Percentiles rank a stretch among this genome's conserved stretches.
Evolutionary conservation across 2,113 vertebrate genomes (phyloP).

Genomic region (Pipa parva): DNA sequence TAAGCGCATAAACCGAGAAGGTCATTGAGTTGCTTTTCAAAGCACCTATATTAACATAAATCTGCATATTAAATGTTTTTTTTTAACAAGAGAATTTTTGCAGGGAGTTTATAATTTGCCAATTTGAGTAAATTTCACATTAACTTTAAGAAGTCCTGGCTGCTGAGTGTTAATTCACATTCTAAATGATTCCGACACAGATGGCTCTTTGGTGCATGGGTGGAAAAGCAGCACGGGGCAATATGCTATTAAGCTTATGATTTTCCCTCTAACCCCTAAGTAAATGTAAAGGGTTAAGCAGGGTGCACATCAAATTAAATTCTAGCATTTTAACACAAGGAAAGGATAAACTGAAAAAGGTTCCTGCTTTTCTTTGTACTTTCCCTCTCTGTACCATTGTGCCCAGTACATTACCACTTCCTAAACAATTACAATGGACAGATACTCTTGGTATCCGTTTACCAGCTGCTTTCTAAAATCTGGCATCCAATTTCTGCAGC

Average conservation of each 20-base stretch:
- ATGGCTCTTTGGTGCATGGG: neutral
- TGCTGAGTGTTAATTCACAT: slow-evolving; percentile 33
- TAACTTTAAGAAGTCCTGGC: slow-evolving; percentile 10
- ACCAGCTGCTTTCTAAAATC: neutral
- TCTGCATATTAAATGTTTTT: slow-evolving; percentile 39
- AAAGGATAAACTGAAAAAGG: too few species aligned
- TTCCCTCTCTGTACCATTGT: neutral
- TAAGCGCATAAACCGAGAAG: slow-evolving; percentile 8
- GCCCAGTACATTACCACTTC: neutral
- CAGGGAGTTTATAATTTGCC: slow-evolving; percentile 37
- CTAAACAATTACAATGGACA: neutral
- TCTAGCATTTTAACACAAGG: too few species aligned
- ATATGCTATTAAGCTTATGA: neutral
- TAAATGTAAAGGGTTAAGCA: slow-evolving; percentile 15
- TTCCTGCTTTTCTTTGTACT: too few species aligned
- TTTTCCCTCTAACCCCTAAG: slow-evolving; percentile 8
- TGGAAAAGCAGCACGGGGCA: slow-evolving; percentile 5
- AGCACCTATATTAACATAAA: slow-evolving; percentile 21
- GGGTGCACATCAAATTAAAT: neutral
- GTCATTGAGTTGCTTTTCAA: slow-evolving; percentile 21
- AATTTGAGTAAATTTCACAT: slow-evolving; percentile 35
- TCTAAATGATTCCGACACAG: slow-evolving; percentile 18
- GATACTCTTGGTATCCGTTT: neutral
- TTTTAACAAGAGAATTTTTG: slow-evolving; percentile 3
- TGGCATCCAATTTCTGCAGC: neutral